Base-by-base conservation (phyloP, 2,113 vertebrate species). In the Cyanistes caeruleus region DNA sequence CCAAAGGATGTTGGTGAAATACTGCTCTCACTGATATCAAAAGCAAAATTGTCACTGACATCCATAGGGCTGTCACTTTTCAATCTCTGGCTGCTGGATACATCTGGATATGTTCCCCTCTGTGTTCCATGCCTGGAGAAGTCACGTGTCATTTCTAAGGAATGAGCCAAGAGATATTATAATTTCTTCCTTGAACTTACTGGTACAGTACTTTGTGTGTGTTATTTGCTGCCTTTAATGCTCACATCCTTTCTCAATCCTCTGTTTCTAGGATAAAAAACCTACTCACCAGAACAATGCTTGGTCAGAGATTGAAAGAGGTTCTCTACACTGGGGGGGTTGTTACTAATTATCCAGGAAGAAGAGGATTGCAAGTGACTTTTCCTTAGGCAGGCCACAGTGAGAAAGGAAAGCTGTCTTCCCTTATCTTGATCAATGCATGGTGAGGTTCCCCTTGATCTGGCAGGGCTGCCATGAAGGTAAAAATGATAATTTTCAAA, bases 81-180 rank as follows among this genome's bases (percentile, higher is more conserved):
- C 70, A 39, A 1, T 23, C 49, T 48, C 43, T 39, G 25, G 12
- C 69, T 85, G 37, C 72, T 33, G 8, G 60, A 60, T 23, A 22
- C 46, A 19, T 35, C 39, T 84, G 62, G 7, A 19, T 25, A n/a
- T 14, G 19, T 21, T 87, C 24, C n/a, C 19, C 5, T 55, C 51
- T 43, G 11, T 82, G 35, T 82, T 84, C 39, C 87, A 95, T 84
- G 95, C 80, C 93, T 97, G 77, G 95, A 97, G 84, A 97, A 98
- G 41, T 87, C 94, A 58, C 9, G 3, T 9, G 93, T 87, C 55
- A 89, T 96, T 95, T 97, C 97, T 67, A 87, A 98, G 88, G 92
- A 97, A 51, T 17, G 5, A 62, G 75, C 89, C 10, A 68, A 97
- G 91, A 96, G 90, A 73, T 9, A 95, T 56, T 91, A 93, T 56